Evolutionary conservation across 1,140 invertebrate genomes (phyloP).

Genomic region (Stenopsyche tienmushanensis): DNA sequence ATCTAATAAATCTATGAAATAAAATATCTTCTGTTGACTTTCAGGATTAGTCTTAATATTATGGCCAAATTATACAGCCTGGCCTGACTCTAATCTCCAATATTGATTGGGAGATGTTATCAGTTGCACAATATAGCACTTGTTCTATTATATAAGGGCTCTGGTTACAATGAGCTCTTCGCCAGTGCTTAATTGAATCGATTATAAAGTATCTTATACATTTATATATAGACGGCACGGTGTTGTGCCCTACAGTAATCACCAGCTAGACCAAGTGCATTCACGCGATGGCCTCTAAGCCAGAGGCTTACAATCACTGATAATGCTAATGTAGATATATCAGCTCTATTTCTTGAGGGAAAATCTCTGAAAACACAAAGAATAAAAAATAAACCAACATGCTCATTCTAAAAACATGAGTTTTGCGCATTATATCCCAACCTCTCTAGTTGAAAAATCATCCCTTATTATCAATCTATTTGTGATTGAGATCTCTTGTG

Average conservation of each 20-base stretch:
- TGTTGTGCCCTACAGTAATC: constrained; percentile 24
- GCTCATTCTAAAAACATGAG: not conserved
- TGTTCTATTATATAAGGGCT: constrained; percentile 22
- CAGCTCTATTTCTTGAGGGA: not conserved
- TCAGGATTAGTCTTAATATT: too few species aligned
- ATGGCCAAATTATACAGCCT: too few species aligned
- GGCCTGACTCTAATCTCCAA: too few species aligned
- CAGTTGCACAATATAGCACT: constrained; percentile 31
- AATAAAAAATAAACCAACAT: not conserved
- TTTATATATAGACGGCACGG: not conserved
- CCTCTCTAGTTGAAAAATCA: too few species aligned
- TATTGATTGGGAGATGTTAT: constrained; percentile 18
- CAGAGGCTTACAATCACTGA: constrained; percentile 12
- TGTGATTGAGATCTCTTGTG: too few species aligned
- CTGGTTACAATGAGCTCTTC: constrained; percentile 23
- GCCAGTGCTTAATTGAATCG: constrained; percentile 32
- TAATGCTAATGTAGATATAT: not conserved
- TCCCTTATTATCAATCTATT: too few species aligned
- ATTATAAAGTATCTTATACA: constrained; percentile 23
- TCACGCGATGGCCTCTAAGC: constrained; percentile 1
- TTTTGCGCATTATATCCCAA: not conserved
- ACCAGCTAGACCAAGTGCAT: constrained; percentile 14
- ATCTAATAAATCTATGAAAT: too few species aligned
- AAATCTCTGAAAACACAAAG: not conserved
- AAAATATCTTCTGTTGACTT: too few species aligned